phyloP scores from a whole-genome alignment of 2,888 invertebrate species.

The Noctua pronuba region DNA sequence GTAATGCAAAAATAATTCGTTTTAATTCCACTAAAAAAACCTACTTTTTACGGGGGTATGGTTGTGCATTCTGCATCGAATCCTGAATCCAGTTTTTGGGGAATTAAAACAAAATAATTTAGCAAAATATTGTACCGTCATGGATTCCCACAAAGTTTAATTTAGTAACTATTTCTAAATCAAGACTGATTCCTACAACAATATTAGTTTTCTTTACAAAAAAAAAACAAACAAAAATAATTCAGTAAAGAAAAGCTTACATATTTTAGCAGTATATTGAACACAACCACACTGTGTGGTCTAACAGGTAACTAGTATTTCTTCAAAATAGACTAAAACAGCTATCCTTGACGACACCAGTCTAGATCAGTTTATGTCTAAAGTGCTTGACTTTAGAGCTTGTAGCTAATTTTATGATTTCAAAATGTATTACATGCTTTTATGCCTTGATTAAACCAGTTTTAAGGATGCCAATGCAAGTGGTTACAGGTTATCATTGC shows the following conservation, averaged over 20 bases:
- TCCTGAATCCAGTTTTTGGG: not conserved
- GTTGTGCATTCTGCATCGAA: not conserved
- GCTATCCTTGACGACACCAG: slow-evolving; percentile 7
- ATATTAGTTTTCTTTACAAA: not conserved
- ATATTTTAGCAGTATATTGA: not conserved
- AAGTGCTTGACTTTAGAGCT: slow-evolving; percentile 10
- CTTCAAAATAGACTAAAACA: not conserved
- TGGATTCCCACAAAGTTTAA: not conserved
- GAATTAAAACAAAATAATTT: not conserved
- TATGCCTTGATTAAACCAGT: slow-evolving; percentile 30
- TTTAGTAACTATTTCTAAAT: not conserved
- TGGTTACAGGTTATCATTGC: not conserved
- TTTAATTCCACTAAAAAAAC: not conserved
- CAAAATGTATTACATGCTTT: slow-evolving; percentile 19
- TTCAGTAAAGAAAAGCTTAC: not conserved
- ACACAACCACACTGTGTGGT: slow-evolving; percentile 26
- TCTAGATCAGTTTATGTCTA: slow-evolving; percentile 32
- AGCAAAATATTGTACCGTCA: not conserved
- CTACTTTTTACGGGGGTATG: too few species aligned
- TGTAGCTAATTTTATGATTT: slow-evolving; percentile 44
- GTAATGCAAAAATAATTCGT: too few species aligned
- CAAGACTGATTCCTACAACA: not conserved
- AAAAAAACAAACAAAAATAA: not conserved
- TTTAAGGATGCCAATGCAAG: not conserved
- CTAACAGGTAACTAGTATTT: slow-evolving; percentile 1